phyloP scores from a whole-genome alignment of 30 jellyfish, hydroid and myxozoan genomes.

The Cassiopea xamachana region DNA sequence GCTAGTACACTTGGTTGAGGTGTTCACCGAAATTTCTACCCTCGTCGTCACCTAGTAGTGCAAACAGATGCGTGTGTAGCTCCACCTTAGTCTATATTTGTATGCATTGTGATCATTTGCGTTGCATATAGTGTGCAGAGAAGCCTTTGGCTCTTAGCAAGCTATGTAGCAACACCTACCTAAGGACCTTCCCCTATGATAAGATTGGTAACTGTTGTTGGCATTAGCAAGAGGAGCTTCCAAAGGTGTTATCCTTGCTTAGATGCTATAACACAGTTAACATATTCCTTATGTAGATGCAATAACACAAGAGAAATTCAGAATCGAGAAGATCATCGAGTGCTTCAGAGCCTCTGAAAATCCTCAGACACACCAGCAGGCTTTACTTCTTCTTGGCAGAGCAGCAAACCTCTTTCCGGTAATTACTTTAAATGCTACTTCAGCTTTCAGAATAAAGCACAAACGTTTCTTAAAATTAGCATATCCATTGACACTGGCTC shows the following conservation, averaged over 20 bases:
- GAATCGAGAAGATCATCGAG: conserved; percentile 68
- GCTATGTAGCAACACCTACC: too few relatives aligned
- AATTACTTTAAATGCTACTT: not conserved
- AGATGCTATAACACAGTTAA: conserved; percentile 19
- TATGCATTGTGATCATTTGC: too few relatives aligned
- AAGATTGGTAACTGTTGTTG: not conserved
- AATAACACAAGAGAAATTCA: conserved; percentile 68
- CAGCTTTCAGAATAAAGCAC: not conserved
- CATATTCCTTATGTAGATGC: conserved; percentile 1
- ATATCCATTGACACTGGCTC: too few relatives aligned
- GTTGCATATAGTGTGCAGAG: too few relatives aligned
- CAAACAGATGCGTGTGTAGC: too few relatives aligned
- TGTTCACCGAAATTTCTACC: too few relatives aligned
- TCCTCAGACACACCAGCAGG: conserved; percentile 91
- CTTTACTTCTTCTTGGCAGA: conserved; percentile 78
- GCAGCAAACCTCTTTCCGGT: conserved; percentile 90
- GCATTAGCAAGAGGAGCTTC: not conserved
- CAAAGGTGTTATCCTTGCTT: not conserved
- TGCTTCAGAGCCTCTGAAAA: conserved; percentile 81
- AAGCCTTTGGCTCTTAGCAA: too few relatives aligned
- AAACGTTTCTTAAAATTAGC: too few relatives aligned
- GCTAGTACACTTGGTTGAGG: too few relatives aligned
- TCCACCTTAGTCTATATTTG: too few relatives aligned
- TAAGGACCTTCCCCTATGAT: not conserved
- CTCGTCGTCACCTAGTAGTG: too few relatives aligned